Evolutionary conservation across 2,888 invertebrate species (phyloP).

Genomic region (Nemotelus pantherinus): DNA sequence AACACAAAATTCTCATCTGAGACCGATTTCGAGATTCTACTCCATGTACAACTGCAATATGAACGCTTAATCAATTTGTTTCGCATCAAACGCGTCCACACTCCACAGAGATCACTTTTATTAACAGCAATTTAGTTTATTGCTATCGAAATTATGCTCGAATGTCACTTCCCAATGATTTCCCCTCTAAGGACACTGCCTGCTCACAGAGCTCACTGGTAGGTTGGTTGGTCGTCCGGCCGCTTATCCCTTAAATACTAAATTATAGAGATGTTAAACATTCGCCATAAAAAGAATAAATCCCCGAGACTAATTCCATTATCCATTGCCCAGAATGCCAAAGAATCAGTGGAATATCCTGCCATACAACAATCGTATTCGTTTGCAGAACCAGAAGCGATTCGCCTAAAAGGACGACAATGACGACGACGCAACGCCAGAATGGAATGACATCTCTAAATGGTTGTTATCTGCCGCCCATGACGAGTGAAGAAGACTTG

Average conservation of each 20-base stretch:
- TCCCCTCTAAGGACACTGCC: not conserved
- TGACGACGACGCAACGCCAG: not conserved
- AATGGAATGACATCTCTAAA: slow-evolving; percentile 44
- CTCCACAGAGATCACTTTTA: slow-evolving; percentile 23
- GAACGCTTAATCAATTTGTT: slow-evolving; percentile 34
- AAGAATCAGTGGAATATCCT: slow-evolving; percentile 17
- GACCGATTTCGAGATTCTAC: too few species aligned
- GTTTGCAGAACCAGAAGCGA: not conserved
- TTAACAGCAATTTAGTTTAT: slow-evolving; percentile 41
- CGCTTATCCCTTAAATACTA: slow-evolving; percentile 48
- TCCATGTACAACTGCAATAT: too few species aligned
- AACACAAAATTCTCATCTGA: too few species aligned
- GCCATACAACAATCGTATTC: slow-evolving; percentile 21
- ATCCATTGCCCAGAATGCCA: slow-evolving; percentile 7
- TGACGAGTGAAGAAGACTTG: not conserved
- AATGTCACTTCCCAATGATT: not conserved
- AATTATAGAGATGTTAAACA: slow-evolving; percentile 50
- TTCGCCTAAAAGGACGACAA: too few species aligned
- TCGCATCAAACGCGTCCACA: slow-evolving; percentile 14
- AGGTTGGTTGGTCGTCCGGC: slow-evolving; percentile 20
- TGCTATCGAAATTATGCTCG: slow-evolving; percentile 37
- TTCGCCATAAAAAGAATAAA: slow-evolving; percentile 46
- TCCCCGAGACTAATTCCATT: slow-evolving; percentile 44
- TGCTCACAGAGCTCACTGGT: not conserved
- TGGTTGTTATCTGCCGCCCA: slow-evolving; percentile 37